Conservation (phyloP, 2,888 invertebrate genomes). For the Clusia tigrina region DNA sequence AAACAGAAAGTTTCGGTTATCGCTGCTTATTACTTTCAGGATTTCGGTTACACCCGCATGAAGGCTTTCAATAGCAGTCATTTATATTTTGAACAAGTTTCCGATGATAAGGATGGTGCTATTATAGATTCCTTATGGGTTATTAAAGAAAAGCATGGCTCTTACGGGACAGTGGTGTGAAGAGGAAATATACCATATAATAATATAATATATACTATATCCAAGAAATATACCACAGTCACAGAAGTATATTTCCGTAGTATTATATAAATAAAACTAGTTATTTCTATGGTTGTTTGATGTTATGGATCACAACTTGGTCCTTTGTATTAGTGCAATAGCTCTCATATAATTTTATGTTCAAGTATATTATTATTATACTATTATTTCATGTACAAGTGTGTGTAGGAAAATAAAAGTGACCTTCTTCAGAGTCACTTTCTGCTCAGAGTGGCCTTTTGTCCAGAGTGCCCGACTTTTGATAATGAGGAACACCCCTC, state of each 20-base stretch:
- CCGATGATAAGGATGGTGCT: constrained; percentile 74
- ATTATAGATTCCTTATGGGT: constrained; percentile 76
- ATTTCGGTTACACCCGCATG: constrained; percentile 93
- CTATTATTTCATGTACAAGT: too few relatives aligned
- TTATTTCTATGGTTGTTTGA: too few relatives aligned
- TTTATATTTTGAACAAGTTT: constrained; percentile 87
- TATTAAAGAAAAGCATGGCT: constrained; percentile 67
- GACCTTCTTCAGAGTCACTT: too few relatives aligned
- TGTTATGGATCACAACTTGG: too few relatives aligned
- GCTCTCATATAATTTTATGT: too few relatives aligned
- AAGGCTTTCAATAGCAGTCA: constrained; percentile 83
- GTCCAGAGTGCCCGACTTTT: too few relatives aligned
- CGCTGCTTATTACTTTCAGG: constrained; percentile 57
- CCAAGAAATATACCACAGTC: not conserved
- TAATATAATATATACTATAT: constrained; percentile 21
- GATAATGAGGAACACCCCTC: too few relatives aligned
- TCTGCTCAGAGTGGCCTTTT: too few relatives aligned
- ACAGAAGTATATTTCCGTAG: too few relatives aligned
- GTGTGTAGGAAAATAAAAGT: too few relatives aligned
- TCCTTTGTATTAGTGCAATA: too few relatives aligned
- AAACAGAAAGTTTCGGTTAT: not conserved
- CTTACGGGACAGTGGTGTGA: constrained; percentile 35
- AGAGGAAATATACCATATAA: constrained; percentile 11
- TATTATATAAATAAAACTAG: not conserved
- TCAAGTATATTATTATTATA: too few relatives aligned